Evolutionary conservation across 2,113 vertebrate species (phyloP), one percentile per base, ranked within the genome.

Genomic region (Cricetomys ansorgei): DNA sequence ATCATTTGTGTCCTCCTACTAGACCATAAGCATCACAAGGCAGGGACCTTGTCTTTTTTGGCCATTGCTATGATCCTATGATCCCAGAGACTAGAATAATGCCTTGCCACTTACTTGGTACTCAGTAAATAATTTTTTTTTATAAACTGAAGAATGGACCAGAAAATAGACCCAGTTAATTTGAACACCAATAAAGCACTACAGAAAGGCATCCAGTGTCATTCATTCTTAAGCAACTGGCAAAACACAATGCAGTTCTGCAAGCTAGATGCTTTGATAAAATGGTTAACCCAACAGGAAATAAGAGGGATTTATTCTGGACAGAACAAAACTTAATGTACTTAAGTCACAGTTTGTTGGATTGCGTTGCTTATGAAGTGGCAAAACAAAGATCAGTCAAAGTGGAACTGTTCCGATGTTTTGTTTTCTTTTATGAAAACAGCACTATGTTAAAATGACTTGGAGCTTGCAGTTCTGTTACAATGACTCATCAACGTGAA

Each of bases 401-500:
- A 79, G 79, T 73, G 76, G 92, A 96, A 55, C n/a, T 94, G 89
- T 92, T 85, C 77, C 88, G 48, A 27, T 94, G 75, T 85, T 96
- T 88, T 93, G 10, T 86, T 97, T 70, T 84, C 81, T 95, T 95
- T 80, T 88, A 88, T 94, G 93, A 85, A 96, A 97, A 83, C 67
- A 91, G 45, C 17, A 73, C 59, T 96, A 81, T 96, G 95, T 97
- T 97, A 75, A 95, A 96, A 94, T 92, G 95, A 94, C 76, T 94
- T 57, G 88, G 93, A 96, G 81, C 95, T 96, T 48, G 34, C 59
- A 29, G 67, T 92, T 96, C 94, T 89, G 85, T 96, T 96, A 77
- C 81, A 95, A 40, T 92, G 91, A 97, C 89, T 96, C 50, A 34
- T 97, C 95, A 94, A 29, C 76, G 88, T 97, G 95, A 97, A 95